Evolutionary conservation across 2,888 invertebrate species (phyloP), one percentile per base, ranked within the genome.

Genomic region (Heliconius sara): DNA sequence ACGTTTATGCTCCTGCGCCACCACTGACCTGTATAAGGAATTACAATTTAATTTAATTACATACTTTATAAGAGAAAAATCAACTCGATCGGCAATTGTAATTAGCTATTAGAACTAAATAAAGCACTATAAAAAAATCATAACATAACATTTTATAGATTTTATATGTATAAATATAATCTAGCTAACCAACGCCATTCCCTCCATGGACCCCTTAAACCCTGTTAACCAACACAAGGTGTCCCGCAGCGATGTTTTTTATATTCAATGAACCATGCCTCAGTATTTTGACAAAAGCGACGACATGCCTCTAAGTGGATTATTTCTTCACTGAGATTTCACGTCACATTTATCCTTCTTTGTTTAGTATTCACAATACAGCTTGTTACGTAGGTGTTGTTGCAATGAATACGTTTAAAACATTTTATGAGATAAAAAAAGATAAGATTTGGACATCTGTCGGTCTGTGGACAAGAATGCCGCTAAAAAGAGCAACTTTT

Each of bases 241-340:
- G 83, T 91, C 94, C 95, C 93, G 93, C 91, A 88, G 94, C 86
- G 93, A 85, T 88, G 88, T 89, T 93, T 90, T 94, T 95, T 90
- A 92, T 90, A 93, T 87, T 90, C 93, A 95, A 93, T 93, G 93
- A 93, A 90, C 91, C 91, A 87, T 89, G 84, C 87, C 85, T 85
- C 86, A 86, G 87, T 91, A 91, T 91, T 91, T 90, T 91, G 90
- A 91, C 91, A 92, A 93, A 92, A 90, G 88, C 90, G 85, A 86
- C 90, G 90, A 93, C 93, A 94, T 92, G 90, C 93, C 92, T 89
- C 89, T 95, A 95, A 95, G 95, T 95, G 93, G 95, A 95, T 95
- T 95, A 95, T 88, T 85, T 88, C 89, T 90, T 90, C 86, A 88
- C 73, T 89, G 87, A 92, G 91, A 93, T 95, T 95, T 94, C 91